Base-by-base conservation (phyloP, 2,113 vertebrate species). In the Centropristis striata region DNA sequence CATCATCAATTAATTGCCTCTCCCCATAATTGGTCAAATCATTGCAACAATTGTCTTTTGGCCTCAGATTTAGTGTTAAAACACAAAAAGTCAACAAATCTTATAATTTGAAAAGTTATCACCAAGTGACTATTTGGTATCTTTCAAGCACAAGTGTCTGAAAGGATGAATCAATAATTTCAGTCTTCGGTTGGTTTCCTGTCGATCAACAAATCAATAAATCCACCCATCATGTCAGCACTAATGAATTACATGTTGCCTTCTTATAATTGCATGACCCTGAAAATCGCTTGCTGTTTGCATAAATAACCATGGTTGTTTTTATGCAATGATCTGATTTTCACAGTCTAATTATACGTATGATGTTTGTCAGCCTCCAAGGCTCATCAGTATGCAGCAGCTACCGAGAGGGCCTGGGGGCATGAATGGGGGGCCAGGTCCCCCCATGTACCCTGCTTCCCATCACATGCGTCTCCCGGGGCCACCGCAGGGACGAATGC, bases 371-470 rank as follows among this genome's bases (percentile, higher is more conserved):
- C 86, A 99, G 98, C 98, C 98, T 91, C 98, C 98, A 44, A 96
- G 98, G 89, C 97, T 99, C 92, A 99, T 99, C 94, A 99, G 97
- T 94, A 97, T 99, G 96, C 98, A 98, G 94, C 95, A 96, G 88
- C 96, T 98, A 92, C 96, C 97, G 87, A 95, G 98, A 90, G 95
- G 96, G 14, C 90, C 92, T 4, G 90, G 80, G 84, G 97, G 96
- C 76, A 96, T 99, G 93, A 99, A 98, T 85, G 98, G 98, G 79
- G 96, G 96, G 18, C 89, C 89, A 3, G 86, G 85, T 65, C 92
- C 97, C 85, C 68, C 94, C 37, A 94, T 96, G 92, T 99, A 96
- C 91, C 96, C 98, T 71, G 96, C 97, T 61, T 96, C 98, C 73
- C 98, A 98, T 89, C 97, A 99, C 84, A 96, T 99, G 95, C 97